Conservation (phyloP, 2,888 invertebrate genomes). For the Choristoneura rosaceana region DNA sequence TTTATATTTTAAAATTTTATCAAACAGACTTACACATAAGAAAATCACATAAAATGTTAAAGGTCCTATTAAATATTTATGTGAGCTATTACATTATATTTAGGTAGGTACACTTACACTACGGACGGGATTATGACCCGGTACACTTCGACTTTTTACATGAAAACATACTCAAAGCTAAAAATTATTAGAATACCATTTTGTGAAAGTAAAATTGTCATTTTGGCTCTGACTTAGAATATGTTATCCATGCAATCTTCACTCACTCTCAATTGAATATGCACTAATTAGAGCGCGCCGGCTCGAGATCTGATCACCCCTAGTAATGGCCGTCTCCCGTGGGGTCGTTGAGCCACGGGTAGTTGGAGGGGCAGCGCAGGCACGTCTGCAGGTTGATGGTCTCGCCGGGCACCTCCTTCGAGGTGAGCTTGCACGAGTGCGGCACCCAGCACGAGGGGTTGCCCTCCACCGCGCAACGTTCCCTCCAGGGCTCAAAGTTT, state of each 20-base stretch:
- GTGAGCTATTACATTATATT: slow-evolving; percentile 83
- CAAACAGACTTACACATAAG: slow-evolving; percentile 85
- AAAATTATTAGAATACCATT: slow-evolving; percentile 49
- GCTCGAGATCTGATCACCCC: slow-evolving; percentile 78
- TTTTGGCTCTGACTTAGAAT: slow-evolving; percentile 60
- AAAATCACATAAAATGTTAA: slow-evolving; percentile 85
- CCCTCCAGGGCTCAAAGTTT: slow-evolving; percentile 97
- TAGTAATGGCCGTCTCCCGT: slow-evolving; percentile 95
- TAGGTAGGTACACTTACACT: slow-evolving; percentile 83
- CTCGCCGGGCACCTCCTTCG: slow-evolving; percentile 97
- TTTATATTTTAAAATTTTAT: slow-evolving; percentile 79
- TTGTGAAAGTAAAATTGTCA: slow-evolving; percentile 48
- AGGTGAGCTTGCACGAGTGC: slow-evolving; percentile 95
- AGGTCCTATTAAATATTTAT: slow-evolving; percentile 85
- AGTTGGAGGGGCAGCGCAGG: slow-evolving; percentile 96
- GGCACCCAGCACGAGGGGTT: slow-evolving; percentile 94
- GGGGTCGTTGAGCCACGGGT: slow-evolving; percentile 97
- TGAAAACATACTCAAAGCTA: slow-evolving; percentile 73
- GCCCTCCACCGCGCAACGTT: slow-evolving; percentile 96
- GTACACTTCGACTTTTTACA: slow-evolving; percentile 81
- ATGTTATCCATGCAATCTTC: slow-evolving; percentile 72
- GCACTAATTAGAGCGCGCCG: slow-evolving; percentile 75
- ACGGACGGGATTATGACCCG: slow-evolving; percentile 84
- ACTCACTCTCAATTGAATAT: slow-evolving; percentile 71
- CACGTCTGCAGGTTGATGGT: slow-evolving; percentile 97